Percentiles rank a stretch among this genome's conserved stretches.
Evolutionary conservation across 2,113 vertebrate genomes (phyloP).

Genomic region (Orycteropus afer): DNA sequence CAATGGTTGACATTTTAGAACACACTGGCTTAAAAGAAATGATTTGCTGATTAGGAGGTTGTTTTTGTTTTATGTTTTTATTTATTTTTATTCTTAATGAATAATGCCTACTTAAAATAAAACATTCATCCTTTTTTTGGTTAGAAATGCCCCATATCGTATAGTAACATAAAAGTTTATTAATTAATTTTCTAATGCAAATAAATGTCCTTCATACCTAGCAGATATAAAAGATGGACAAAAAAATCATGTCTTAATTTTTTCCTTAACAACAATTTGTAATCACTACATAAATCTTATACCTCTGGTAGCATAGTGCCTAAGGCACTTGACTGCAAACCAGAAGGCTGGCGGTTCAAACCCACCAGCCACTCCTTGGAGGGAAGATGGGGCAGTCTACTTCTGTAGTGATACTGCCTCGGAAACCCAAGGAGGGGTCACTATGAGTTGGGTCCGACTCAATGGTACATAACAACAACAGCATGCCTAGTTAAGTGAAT

Average conservation of each 20-base stretch:
- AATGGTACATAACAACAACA: no score
- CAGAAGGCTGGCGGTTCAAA: no score
- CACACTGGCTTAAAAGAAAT: slow-evolving; percentile 47
- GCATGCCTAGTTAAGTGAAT: no score
- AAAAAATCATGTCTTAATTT: slow-evolving; percentile 79
- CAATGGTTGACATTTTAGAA: slow-evolving; percentile 11
- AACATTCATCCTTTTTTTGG: slow-evolving; percentile 64
- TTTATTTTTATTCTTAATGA: slow-evolving; percentile 56
- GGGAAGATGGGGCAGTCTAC: no score
- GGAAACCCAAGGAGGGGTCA: no score
- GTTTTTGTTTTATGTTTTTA: neutral
- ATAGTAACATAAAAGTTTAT: slow-evolving; percentile 66
- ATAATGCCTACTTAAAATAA: slow-evolving; percentile 49
- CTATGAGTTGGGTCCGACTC: no score
- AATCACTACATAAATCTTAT: slow-evolving; percentile 69
- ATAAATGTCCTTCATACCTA: slow-evolving; percentile 75
- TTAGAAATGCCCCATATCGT: slow-evolving; percentile 58
- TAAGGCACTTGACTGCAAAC: no score
- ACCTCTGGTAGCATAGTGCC: no score
- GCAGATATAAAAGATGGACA: slow-evolving; percentile 77
- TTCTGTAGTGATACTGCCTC: no score
- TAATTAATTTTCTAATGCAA: slow-evolving; percentile 82
- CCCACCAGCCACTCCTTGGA: no score
- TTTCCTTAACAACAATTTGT: slow-evolving; percentile 78
- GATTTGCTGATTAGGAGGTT: slow-evolving; percentile 48